A percentile compares a stretch with the other conserved stretches of the same genome.
Evolutionary conservation across 2,888 invertebrate species (phyloP).

Genomic region (Idaea aversata): DNA sequence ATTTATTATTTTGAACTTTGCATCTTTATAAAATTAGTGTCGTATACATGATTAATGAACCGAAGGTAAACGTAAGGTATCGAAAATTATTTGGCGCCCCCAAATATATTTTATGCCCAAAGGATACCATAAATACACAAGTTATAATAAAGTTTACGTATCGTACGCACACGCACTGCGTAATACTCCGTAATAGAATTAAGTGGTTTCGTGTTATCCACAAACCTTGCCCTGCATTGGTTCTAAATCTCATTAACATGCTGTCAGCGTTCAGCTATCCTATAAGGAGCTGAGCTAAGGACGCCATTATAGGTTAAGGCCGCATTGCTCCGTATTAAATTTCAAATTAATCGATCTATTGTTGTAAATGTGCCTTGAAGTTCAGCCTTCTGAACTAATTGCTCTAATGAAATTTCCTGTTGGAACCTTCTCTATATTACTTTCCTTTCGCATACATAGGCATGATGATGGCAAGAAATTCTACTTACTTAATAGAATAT

Average conservation of each 20-base stretch:
- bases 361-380: constrained; percentile 9
- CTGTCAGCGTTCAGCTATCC: constrained; percentile 34
- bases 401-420: constrained; percentile 4
- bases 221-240: constrained; percentile 47
- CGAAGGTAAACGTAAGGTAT: neutral
- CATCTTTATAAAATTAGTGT: neutral
- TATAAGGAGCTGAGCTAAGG: constrained; percentile 46
- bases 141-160: constrained; percentile 23
- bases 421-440: neutral
- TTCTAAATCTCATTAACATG: constrained; percentile 46
- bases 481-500: neutral
- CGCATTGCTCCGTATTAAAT: constrained; percentile 21
- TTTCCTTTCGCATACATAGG: neutral
- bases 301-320: constrained; percentile 55
- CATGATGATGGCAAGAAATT: neutral
- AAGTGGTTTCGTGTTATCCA: constrained; percentile 9
- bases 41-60: neutral
- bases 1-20: neutral
- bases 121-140: constrained; percentile 25
- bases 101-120: constrained; percentile 20
- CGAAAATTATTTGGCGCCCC: neutral
- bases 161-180: constrained; percentile 27
- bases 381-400: constrained; percentile 12
- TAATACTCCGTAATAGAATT: constrained; percentile 28
- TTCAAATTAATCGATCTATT: constrained; percentile 22